These are phyloP conservation scores for Tenthredo amoena DNA, from an alignment of 2,888 invertebrate genomes.

Conservation along the genomic window DNA sequence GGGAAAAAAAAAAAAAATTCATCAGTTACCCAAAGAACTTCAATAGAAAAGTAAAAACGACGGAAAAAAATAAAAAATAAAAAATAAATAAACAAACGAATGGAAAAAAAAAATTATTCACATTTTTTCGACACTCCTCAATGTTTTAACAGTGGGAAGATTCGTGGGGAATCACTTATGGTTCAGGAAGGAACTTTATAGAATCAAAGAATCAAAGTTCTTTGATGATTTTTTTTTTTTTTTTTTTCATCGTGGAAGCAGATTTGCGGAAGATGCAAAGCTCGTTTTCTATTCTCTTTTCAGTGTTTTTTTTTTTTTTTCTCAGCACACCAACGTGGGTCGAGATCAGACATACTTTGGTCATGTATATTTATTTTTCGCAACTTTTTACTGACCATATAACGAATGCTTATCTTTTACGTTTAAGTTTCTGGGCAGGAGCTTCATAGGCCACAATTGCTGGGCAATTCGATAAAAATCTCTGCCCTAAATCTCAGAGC, in stretches of 20 bases:
- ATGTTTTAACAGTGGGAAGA: conserved; percentile 1
- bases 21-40: neutral
- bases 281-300: neutral
- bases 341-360: neutral
- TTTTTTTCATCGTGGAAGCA: conserved; percentile 15
- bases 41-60: neutral
- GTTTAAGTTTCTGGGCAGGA: neutral
- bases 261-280: conserved; percentile 24
- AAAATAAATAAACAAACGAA: neutral
- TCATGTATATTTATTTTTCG: neutral
- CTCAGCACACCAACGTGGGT: neutral
- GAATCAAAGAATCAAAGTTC: conserved; percentile 17
- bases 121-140: conserved; percentile 38
- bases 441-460: neutral
- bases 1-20: neutral
- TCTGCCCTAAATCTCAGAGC: neutral
- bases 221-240: neutral
- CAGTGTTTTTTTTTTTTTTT: neutral
- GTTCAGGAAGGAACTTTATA: conserved; percentile 4
- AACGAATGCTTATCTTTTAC: neutral
- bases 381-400: neutral
- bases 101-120: neutral
- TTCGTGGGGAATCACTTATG: conserved; percentile 24
- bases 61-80: neutral
- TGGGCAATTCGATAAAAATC: neutral